Evolutionary conservation across 2,797 vertebrate species (phyloP), one percentile per base, ranked within the genome.

Genomic region (Pangasius sanitwongsei): DNA sequence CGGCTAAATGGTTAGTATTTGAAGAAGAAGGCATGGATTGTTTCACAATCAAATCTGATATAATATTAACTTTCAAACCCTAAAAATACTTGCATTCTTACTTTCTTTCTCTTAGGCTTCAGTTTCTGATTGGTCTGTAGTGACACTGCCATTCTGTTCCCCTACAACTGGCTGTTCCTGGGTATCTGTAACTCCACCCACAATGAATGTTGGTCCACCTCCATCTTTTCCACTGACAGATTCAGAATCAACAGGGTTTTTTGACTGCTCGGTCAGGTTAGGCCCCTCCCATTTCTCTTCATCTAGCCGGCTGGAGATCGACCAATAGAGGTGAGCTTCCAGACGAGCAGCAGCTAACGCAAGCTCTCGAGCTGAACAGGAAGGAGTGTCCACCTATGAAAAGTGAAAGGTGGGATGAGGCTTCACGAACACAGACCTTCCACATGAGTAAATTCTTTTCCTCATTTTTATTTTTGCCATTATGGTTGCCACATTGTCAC

Each of bases 241-340:
- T 90, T 92, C 82, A 74, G 89, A 90, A 88, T 92, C 91, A 1
- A 55, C 86, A 25, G 90, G 78, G 59, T 88, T 92, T 55, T 8
- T 83, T 7, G 91, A 92, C 85, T 92, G 93, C 78, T 94, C 94
- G 53, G 90, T 92, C 92, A 97, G 93, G 9, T 95, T 94, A 87
- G 95, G 95, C 44, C 94, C 94, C 48, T 95, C 95, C 92, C 95
- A 95, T 92, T 94, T 95, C 92, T 97, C 97, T 89, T 98, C 97
- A 4, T 98, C 97, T 94, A 98, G 96, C 80, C 96, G 94, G 94
- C 97, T 98, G 92, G 97, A 97, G 93, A 98, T 98, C 37, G 98
- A 98, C 98, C 97, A 98, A 94, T 98, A 98, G 57, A 98, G 97
- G 92, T 98, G 97, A 91, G 97, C 97, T 0, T 98, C 97, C 0